Evolutionary conservation across 2,113 vertebrate genomes (phyloP), one percentile per base, ranked within the genome.

Genomic region (Tragelaphus strepsiceros): DNA sequence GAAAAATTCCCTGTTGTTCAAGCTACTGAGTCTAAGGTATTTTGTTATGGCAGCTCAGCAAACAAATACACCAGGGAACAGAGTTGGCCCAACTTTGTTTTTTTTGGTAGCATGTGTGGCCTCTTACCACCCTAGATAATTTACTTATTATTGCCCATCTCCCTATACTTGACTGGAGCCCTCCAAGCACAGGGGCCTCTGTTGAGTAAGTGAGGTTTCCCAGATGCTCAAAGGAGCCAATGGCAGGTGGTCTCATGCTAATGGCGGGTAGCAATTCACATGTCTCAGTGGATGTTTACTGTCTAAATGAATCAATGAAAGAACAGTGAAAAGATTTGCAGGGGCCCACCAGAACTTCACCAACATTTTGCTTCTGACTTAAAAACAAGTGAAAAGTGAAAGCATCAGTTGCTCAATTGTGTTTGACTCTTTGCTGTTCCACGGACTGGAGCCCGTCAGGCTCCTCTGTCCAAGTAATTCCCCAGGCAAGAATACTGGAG

Each of bases 361-460:
- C 22, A 67, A 78, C 4, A 0, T 28, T 46, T 80, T 30, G 85
- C 39, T 46, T 77, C n/a, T 86, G 83, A 77, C 26, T 85, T 78
- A 82, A 84, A 43, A 77, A 43, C 26, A 77, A 77, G 71, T 43
- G 35, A 26, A 43, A 43, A 77, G 12, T 77, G 22, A 77, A 77
- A 43, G 22, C 13, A 5, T 39, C n/a, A 21, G n/a, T 43, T 3
- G 0, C 39, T 77, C 22, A 77, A 1, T 26, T 77, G 35, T 77
- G 12, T 77, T 5, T 22, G 71, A 24, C 71, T 77, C 71, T 13
- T 7, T 43, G 71, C 12, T 26, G 22, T 43, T 26, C 22, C 71
- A 77, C 0, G 0, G 39, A 15, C 39, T 77, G 39, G 1, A 77
- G 71, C 71, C 39, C 12, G 0, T 12, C 35, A 77, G 71, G 22